Conservation (phyloP, 2,888 invertebrate species). For the Ormyrus labotus region DNA sequence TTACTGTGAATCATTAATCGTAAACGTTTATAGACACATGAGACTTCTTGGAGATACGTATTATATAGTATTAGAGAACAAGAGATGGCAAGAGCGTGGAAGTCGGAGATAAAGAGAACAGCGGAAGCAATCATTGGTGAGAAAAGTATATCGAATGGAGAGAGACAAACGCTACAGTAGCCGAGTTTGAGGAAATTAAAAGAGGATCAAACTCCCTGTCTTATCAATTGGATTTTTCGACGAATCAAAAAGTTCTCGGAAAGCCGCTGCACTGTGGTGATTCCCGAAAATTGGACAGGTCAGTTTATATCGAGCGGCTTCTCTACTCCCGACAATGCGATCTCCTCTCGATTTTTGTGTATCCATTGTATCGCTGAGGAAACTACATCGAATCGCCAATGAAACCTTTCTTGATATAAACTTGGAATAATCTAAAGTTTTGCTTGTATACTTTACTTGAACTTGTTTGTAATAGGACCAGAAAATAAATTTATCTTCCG, state of each 20-base stretch:
- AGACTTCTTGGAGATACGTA: no score
- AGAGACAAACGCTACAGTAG: background rate
- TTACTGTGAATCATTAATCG: no score
- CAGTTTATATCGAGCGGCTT: background rate
- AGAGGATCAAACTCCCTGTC: constrained; percentile 32
- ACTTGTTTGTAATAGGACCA: no score
- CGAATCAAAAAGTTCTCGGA: constrained; percentile 25
- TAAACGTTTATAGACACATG: no score
- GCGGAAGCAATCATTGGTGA: constrained; percentile 18
- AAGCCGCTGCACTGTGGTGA: no score
- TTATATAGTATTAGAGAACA: background rate
- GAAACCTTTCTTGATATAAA: no score
- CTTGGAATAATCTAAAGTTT: no score
- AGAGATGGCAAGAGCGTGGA: background rate
- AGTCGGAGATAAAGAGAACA: background rate
- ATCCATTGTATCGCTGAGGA: background rate
- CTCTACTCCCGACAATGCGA: no score
- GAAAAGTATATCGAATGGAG: background rate
- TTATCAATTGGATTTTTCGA: constrained; percentile 51
- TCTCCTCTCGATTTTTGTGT: no score
- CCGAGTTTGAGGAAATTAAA: constrained; percentile 27
- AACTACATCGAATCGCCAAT: background rate
- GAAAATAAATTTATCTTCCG: no score
- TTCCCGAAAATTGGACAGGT: background rate
- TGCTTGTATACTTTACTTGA: no score